Base-by-base conservation (phyloP, 2,113 vertebrate genomes). In the Telmatochromis sp. region DNA sequence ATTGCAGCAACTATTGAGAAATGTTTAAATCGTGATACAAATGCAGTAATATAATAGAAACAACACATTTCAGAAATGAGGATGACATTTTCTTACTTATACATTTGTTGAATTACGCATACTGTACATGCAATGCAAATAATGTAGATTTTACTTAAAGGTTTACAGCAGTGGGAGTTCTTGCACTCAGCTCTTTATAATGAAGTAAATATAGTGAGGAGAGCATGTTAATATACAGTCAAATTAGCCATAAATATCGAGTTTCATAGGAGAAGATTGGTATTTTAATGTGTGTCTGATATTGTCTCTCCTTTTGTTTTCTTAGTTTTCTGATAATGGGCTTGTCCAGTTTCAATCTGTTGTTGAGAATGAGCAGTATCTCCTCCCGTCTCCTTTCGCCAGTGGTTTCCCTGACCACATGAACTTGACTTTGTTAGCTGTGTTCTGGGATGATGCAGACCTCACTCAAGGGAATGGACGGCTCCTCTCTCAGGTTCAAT, bases 301-400 rank as follows among this genome's bases (percentile, higher is more conserved):
- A 40, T 54, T 2, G 6, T 58, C 35, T 80, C 3, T 82, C 7
- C 6, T 82, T 79, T 83, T 9, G 23, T 89, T 86, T 87, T 75
- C 73, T 28, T 65, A 97, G 97, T 97, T 97, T 94, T 97, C 97
- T 75, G 97, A 97, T 84, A 97, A 97, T 7, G 97, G 97, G 51
- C 92, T 97, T 17, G 89, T 97, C 86, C 96, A 97, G 80, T 96
- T 97, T 91, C 97, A 97, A 58, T 92, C 93, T 3, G 54, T 86
- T 3, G 21, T 83, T 65, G 94, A 95, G 80, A 97, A 97, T 33
- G 94, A 97, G 83, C 95, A 96, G 94, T 92, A 93, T 75, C 88
- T 97, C 57, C 80, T 96, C 45, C 97, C 97, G 4, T 83, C 91
- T 86, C 96, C 97, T 31, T 92, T 89, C 14, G 75, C 91, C 11